phyloP scores from a whole-genome alignment of 2,113 vertebrate species.

The Ictalurus furcatus region DNA sequence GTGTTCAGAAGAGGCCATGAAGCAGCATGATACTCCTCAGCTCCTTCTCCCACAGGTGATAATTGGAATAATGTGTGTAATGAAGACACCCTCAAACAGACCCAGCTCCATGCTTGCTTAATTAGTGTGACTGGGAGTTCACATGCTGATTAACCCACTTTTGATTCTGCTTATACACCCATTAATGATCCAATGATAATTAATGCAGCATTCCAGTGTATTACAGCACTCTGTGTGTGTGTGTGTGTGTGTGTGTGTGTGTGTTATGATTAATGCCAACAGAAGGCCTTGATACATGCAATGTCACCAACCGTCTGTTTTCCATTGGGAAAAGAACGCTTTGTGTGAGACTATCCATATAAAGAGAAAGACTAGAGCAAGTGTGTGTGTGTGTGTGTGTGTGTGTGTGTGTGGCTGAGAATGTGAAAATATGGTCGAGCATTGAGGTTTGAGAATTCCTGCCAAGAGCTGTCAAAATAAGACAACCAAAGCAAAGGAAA shows the following conservation, averaged over 20 bases:
- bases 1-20: conserved; percentile 40
- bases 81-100: conserved; percentile 40
- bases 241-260: conserved; percentile 30
- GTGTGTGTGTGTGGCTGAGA: conserved; percentile 44
- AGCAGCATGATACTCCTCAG: conserved; percentile 34
- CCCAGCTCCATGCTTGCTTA: conserved; percentile 47
- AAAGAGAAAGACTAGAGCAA: conserved; percentile 29
- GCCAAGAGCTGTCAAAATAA: conserved; percentile 55
- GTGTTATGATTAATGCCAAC: conserved; percentile 39
- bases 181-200: conserved; percentile 51
- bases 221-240: background rate
- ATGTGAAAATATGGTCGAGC: conserved; percentile 45
- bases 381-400: conserved; percentile 28
- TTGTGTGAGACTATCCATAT: conserved; percentile 12
- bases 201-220: conserved; percentile 35
- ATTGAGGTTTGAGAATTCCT: conserved; percentile 51
- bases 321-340: conserved; percentile 41
- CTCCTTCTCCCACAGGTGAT: conserved; percentile 47
- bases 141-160: conserved; percentile 51
- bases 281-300: conserved; percentile 42
- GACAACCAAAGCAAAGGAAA: conserved; percentile 44
- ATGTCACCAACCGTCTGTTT: conserved; percentile 48
- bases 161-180: conserved; percentile 46
- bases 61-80: conserved; percentile 45
- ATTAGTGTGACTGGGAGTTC: conserved; percentile 47